These are phyloP conservation scores for Macroteleia sp. DNA, from an alignment of 2,888 invertebrate species.

Conservation along the genomic window DNA sequence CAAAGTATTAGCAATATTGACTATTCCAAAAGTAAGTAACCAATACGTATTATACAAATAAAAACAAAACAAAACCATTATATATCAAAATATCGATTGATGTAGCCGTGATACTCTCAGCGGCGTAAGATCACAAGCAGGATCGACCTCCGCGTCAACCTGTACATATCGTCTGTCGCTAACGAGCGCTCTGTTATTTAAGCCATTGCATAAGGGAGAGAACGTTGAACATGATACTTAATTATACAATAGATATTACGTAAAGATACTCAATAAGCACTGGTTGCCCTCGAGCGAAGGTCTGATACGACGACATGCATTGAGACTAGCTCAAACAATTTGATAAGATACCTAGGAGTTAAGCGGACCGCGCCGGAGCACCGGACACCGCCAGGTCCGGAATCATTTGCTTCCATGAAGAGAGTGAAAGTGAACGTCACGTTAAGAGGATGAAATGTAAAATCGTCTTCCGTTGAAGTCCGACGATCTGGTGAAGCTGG, in stretches of 20 bases:
- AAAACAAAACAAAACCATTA: constrained; percentile 10
- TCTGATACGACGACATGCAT: constrained; percentile 56
- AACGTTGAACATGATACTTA: constrained; percentile 63
- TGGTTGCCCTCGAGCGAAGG: constrained; percentile 58
- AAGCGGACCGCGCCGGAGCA: constrained; percentile 20
- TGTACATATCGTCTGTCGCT: constrained; percentile 68
- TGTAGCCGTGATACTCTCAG: too few relatives aligned
- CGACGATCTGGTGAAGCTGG: background rate
- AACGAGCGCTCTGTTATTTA: constrained; percentile 66
- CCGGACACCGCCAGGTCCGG: background rate
- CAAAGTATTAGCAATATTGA: constrained; percentile 21
- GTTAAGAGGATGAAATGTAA: background rate
- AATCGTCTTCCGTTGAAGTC: constrained; percentile 32
- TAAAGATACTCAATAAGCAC: constrained; percentile 66
- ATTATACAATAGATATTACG: constrained; percentile 58
- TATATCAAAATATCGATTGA: constrained; percentile 30
- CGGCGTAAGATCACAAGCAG: constrained; percentile 31
- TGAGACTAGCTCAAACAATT: constrained; percentile 67
- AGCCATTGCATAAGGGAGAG: constrained; percentile 55
- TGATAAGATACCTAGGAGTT: constrained; percentile 47
- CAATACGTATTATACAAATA: background rate
- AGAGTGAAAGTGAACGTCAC: background rate
- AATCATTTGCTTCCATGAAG: constrained; percentile 25
- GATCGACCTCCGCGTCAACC: constrained; percentile 54
- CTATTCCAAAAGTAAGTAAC: background rate